Conservation (phyloP, 2,888 invertebrate genomes). For the Drosophila lacicola region DNA sequence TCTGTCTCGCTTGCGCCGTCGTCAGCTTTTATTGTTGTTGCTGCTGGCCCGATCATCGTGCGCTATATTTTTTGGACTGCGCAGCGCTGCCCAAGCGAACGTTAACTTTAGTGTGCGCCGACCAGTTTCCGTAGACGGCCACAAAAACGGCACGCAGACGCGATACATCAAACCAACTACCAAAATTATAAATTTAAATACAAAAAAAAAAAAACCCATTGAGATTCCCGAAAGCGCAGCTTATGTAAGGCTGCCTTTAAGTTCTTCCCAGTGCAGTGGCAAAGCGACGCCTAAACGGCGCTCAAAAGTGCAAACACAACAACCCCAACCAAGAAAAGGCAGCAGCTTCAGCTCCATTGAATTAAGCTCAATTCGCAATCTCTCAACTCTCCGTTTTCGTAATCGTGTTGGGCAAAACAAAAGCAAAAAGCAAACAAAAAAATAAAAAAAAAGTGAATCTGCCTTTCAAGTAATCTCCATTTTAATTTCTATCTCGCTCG, state of each 20-base stretch:
- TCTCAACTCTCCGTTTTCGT: slow-evolving; percentile 71
- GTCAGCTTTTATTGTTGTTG: slow-evolving; percentile 62
- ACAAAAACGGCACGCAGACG: slow-evolving; percentile 78
- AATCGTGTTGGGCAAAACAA: slow-evolving; percentile 66
- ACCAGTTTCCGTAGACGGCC: slow-evolving; percentile 86
- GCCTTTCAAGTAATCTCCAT: slow-evolving; percentile 63
- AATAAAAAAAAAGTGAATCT: slow-evolving; percentile 73
- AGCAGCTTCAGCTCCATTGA: slow-evolving; percentile 53
- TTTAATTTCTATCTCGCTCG: slow-evolving; percentile 59
- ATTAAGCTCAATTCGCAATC: slow-evolving; percentile 69
- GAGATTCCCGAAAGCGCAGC: slow-evolving; percentile 29
- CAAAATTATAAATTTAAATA: slow-evolving; percentile 21
- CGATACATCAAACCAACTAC: slow-evolving; percentile 38
- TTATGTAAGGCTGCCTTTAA: slow-evolving; percentile 57
- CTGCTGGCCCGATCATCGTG: slow-evolving; percentile 54
- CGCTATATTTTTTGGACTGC: slow-evolving; percentile 73
- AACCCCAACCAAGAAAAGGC: slow-evolving; percentile 37
- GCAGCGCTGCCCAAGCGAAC: slow-evolving; percentile 78
- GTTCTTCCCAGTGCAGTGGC: slow-evolving; percentile 60
- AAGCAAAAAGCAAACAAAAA: slow-evolving; percentile 27
- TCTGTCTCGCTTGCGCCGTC: slow-evolving; percentile 54
- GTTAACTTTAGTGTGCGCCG: slow-evolving; percentile 85
- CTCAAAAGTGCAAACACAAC: slow-evolving; percentile 46
- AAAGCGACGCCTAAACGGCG: slow-evolving; percentile 18
- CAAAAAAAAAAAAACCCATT: slow-evolving; percentile 16